A percentile compares a stretch with the other conserved stretches of the same genome.
These are phyloP conservation scores for Lacerta bilineata DNA, from an alignment of 2,797 vertebrate genomes.

Conservation along the genomic window DNA sequence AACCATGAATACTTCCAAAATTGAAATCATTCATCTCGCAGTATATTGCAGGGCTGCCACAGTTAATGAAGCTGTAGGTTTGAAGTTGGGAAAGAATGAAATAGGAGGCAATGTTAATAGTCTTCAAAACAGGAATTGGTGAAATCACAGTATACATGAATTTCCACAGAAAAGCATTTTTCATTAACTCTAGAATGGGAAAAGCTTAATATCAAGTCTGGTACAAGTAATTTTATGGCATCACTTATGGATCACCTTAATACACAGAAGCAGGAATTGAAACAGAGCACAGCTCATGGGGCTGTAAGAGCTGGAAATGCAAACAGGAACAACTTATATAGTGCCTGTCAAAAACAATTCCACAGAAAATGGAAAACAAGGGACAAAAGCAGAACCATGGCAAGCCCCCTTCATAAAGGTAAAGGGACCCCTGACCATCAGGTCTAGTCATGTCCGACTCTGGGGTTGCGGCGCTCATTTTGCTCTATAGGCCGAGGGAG, in stretches of 20 bases:
- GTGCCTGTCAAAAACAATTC: background rate
- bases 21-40: background rate
- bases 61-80: slow-evolving; percentile 1
- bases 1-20: background rate
- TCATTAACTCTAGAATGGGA: background rate
- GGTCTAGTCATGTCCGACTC: too few species aligned
- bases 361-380: background rate
- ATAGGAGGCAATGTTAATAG: background rate
- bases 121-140: background rate
- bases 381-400: too few species aligned
- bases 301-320: background rate
- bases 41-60: background rate
- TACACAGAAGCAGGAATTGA: slow-evolving; percentile 4
- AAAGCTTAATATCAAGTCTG: background rate
- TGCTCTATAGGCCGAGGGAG: too few species aligned
- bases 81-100: background rate
- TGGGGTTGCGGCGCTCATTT: too few species aligned
- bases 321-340: background rate
- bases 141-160: background rate
- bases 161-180: slow-evolving; percentile 11
- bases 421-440: too few species aligned
- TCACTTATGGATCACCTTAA: slow-evolving; percentile 6
- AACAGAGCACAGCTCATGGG: background rate
- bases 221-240: background rate
- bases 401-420: background rate